Conservation (phyloP, 2,888 invertebrate genomes). For the Punctoribates punctum region DNA sequence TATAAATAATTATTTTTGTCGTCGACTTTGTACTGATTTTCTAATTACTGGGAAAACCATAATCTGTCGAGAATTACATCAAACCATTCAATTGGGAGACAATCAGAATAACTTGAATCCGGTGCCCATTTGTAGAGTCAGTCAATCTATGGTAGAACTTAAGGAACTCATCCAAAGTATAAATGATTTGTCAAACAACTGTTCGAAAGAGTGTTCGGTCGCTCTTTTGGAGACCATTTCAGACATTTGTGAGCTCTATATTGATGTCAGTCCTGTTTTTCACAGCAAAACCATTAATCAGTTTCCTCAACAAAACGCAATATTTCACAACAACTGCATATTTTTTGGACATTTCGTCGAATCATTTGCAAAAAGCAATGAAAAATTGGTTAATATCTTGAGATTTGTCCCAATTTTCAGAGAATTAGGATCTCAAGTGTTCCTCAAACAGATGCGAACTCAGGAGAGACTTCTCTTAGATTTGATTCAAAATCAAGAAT, state of each 20-base stretch:
- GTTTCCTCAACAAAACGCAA: conserved; percentile 80
- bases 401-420: conserved; percentile 52
- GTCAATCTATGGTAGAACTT: conserved; percentile 48
- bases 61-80: conserved; percentile 53
- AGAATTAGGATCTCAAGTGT: conserved; percentile 65
- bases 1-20: conserved; percentile 9
- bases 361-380: neutral
- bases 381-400: neutral
- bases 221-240: conserved; percentile 67
- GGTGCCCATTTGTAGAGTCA: conserved; percentile 59
- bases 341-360: conserved; percentile 65
- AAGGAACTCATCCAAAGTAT: conserved; percentile 49
- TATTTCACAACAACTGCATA: conserved; percentile 89
- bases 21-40: conserved; percentile 47
- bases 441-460: conserved; percentile 68
- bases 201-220: conserved; percentile 60
- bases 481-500: conserved; percentile 54
- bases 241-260: conserved; percentile 71
- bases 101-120: conserved; percentile 50
- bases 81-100: conserved; percentile 49
- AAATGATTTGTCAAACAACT: conserved; percentile 55
- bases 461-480: conserved; percentile 72
- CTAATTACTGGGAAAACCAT: conserved; percentile 51
- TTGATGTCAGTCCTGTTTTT: conserved; percentile 70
- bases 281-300: conserved; percentile 74